Evolutionary conservation across 2,888 invertebrate species (phyloP).

Genomic region (Eupithecia subfuscata): DNA sequence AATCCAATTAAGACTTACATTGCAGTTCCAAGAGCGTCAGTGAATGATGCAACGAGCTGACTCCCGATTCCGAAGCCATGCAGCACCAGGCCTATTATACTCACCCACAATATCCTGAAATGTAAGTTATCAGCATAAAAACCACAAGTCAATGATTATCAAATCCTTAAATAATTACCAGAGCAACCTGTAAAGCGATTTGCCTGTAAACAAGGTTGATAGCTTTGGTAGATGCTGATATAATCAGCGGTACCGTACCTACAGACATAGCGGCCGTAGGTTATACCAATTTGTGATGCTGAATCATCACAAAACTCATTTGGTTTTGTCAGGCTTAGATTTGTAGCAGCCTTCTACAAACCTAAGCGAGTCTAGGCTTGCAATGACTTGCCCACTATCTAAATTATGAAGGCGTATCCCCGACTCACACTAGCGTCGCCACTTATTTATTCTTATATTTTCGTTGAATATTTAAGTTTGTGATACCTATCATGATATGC

Average conservation of each 20-base stretch:
- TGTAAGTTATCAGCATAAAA: neutral
- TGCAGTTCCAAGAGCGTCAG: slow-evolving; percentile 91
- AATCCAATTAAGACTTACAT: slow-evolving; percentile 84
- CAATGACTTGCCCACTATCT: too few species aligned
- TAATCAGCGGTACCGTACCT: neutral
- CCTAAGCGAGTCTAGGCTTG: too few species aligned
- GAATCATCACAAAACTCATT: neutral
- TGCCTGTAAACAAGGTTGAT: neutral
- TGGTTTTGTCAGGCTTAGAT: too few species aligned
- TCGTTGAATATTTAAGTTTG: too few species aligned
- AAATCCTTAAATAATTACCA: neutral
- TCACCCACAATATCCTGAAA: slow-evolving; percentile 86
- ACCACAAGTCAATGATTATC: neutral
- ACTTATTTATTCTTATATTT: too few species aligned
- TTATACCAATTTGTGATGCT: neutral
- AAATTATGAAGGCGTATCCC: too few species aligned
- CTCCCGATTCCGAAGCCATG: slow-evolving; percentile 94
- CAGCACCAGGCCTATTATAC: slow-evolving; percentile 88
- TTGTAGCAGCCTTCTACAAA: too few species aligned
- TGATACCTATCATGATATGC: too few species aligned
- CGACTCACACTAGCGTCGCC: too few species aligned
- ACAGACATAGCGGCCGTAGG: neutral
- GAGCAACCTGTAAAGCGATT: neutral
- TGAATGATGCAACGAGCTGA: slow-evolving; percentile 93
- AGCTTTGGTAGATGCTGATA: neutral